Base-by-base conservation (phyloP, 2,113 vertebrate genomes). In the Nymphicus hollandicus region DNA sequence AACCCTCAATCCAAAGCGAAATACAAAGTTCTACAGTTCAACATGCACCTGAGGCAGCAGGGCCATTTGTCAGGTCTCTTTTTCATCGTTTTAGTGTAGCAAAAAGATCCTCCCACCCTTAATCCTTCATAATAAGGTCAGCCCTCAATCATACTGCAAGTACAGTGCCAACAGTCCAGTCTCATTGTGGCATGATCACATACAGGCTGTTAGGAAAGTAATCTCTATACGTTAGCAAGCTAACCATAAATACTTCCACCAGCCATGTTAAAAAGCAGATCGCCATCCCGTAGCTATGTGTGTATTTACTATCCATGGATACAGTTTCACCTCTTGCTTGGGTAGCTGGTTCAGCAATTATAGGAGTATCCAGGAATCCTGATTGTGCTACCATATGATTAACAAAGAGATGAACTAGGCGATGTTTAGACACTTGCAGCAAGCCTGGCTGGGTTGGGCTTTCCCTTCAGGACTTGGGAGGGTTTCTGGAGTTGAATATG, bases 351-450 rank as follows among this genome's bases (percentile, higher is more conserved):
- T 82, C 81, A 85, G 88, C 63, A 66, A 9, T 9, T 53, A 46
- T 1, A 53, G 60, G 7, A 73, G 50, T 16, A 41, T 28, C 65
- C 72, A 81, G 68, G 64, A 77, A 85, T 66, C 73, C 66, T 44
- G 28, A 56, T 0, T 10, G 55, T 60, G 76, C 60, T 63, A 17
- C 33, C 41, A 43, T 2, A 39, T 19, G 61, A 88, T 29, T 63
- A 47, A 9, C 29, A 52, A 35, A 58, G 33, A 58, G 56, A 50
- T 7, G 8, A 85, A 88, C 18, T 70, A 74, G 84, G 66, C 52
- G 66, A 87, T 61, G 37, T 76, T 91, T 46, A 49, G 37, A 86
- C n/a, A 94, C 52, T 81, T 85, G 85, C 74, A 93, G 47, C 47
- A 65, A 73, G 61, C 31, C 58, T 63, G 68, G 55, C 18, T 17